Evolutionary conservation across 2,888 invertebrate genomes (phyloP).

Genomic region (Orthosia incerta): DNA sequence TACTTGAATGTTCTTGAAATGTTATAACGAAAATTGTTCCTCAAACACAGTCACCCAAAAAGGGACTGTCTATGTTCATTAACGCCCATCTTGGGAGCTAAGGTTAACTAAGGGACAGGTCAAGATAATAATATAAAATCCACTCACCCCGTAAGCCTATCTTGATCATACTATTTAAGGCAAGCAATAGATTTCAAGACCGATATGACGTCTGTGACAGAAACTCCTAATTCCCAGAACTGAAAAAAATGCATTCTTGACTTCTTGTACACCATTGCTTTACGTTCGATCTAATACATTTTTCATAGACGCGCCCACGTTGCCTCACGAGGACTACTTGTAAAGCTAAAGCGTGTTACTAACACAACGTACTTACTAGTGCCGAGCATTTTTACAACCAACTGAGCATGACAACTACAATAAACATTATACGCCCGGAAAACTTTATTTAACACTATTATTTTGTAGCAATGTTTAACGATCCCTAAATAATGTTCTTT

Average conservation of each 20-base stretch:
- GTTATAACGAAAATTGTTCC: neutral
- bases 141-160: conserved; percentile 5
- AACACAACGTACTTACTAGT: conserved; percentile 11
- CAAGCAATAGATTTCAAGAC: conserved; percentile 3
- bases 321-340: conserved; percentile 26
- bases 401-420: conserved; percentile 48
- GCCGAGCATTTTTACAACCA: conserved; percentile 35
- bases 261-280: conserved; percentile 31
- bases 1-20: neutral
- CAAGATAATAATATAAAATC: neutral
- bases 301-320: conserved; percentile 53
- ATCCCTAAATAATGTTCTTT: neutral
- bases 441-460: neutral
- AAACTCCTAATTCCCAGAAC: conserved; percentile 13
- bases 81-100: neutral
- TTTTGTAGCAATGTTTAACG: conserved; percentile 6
- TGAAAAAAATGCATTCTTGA: conserved; percentile 36
- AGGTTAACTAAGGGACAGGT: neutral
- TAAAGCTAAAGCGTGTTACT: conserved; percentile 26
- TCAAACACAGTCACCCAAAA: neutral
- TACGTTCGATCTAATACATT: conserved; percentile 44
- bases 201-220: conserved; percentile 7
- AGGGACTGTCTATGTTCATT: neutral
- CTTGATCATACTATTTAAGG: conserved; percentile 34
- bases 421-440: conserved; percentile 15